Evolutionary conservation across 2,113 vertebrate species (phyloP).

Genomic region (Chamaea fasciata): DNA sequence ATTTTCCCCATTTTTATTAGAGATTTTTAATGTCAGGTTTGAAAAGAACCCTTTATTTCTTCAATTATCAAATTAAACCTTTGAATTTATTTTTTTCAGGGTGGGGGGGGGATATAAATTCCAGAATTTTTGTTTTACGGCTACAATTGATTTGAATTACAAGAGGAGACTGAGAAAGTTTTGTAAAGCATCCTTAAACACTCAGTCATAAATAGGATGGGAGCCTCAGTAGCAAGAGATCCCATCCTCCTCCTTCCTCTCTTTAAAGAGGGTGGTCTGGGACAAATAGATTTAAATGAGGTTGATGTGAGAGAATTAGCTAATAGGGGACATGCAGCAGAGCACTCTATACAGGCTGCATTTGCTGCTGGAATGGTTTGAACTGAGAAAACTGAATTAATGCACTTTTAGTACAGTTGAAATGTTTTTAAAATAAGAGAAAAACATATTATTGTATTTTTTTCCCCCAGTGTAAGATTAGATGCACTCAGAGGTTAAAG

Average conservation of each 20-base stretch:
- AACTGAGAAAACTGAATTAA: not conserved
- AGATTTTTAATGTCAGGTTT: constrained; percentile 73
- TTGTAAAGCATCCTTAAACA: constrained; percentile 32
- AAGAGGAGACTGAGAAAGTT: constrained; percentile 51
- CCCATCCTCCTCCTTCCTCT: constrained; percentile 7
- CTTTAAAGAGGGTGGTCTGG: constrained; percentile 38
- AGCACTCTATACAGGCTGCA: not conserved
- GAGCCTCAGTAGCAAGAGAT: constrained; percentile 13
- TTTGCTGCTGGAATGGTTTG: not conserved
- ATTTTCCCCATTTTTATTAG: constrained; percentile 72
- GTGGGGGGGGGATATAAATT: not conserved
- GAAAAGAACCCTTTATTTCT: constrained; percentile 70
- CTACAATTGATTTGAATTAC: constrained; percentile 56
- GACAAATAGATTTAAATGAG: constrained; percentile 55
- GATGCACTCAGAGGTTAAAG: not conserved
- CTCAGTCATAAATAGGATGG: constrained; percentile 34
- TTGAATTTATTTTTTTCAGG: not conserved
- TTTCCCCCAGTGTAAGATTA: not conserved
- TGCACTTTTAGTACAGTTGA: not conserved
- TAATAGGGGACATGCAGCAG: constrained; percentile 15
- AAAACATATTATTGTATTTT: not conserved
- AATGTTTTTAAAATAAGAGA: not conserved
- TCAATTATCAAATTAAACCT: constrained; percentile 71
- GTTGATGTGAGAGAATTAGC: constrained; percentile 18
- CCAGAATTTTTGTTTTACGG: constrained; percentile 66